Conservation (phyloP, 2,888 invertebrate species). For the Drosophila melanocephala region DNA sequence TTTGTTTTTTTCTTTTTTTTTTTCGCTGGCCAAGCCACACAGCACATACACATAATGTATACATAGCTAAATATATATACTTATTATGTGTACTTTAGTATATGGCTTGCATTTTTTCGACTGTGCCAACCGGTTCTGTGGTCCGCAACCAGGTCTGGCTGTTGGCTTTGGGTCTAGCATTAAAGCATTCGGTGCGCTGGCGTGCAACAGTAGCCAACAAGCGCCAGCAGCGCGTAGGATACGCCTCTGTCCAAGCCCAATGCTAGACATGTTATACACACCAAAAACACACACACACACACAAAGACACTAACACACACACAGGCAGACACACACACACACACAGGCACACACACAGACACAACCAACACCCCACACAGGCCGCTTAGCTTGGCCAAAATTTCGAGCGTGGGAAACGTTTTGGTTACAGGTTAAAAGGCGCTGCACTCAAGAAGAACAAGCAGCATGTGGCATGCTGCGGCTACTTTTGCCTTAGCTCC, state of each 20-base stretch:
- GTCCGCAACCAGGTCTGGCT: constrained; percentile 11
- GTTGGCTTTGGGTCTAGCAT: constrained; percentile 23
- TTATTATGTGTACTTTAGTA: constrained; percentile 3
- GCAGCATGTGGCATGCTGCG: constrained; percentile 55
- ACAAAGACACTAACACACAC: constrained; percentile 1
- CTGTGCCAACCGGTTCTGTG: constrained; percentile 46
- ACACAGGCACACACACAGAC: constrained; percentile 6
- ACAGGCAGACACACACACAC: neutral
- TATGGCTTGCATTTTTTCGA: constrained; percentile 33
- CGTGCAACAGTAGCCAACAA: constrained; percentile 77
- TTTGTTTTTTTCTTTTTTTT: neutral
- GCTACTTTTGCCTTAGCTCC: neutral
- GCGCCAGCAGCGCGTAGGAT: constrained; percentile 64
- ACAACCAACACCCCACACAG: neutral
- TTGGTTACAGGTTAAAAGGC: constrained; percentile 28
- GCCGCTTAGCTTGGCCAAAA: constrained; percentile 30
- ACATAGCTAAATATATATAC: neutral
- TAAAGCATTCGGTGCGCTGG: constrained; percentile 18
- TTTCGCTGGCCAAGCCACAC: constrained; percentile 2
- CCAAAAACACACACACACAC: constrained; percentile 16
- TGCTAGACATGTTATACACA: constrained; percentile 62
- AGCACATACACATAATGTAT: neutral
- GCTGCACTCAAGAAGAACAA: neutral
- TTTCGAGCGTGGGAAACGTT: constrained; percentile 57
- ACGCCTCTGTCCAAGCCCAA: constrained; percentile 32